Conservation (phyloP, 30 jellyfish, hydroid and myxozoan genomes). For the Thelohanellus kitauei region DNA sequence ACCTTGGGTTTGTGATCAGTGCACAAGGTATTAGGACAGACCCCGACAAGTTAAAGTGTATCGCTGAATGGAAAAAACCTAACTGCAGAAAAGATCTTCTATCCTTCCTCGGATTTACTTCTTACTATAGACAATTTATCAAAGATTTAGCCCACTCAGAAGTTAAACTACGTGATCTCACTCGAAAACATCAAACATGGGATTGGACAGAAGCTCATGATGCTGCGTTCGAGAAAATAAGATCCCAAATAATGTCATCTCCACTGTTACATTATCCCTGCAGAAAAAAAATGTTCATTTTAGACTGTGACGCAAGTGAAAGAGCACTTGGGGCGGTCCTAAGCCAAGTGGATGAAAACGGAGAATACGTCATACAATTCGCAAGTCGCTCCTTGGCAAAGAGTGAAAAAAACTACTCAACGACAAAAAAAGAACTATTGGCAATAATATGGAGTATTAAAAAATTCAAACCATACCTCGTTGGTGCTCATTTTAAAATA, state of each 20-base stretch:
- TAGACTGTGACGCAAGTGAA: conserved; percentile 2
- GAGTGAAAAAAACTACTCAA: conserved; percentile 1
- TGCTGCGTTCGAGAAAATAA: not conserved
- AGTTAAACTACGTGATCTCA: not conserved
- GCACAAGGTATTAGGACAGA: too few relatives aligned
- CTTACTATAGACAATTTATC: conserved; percentile 1
- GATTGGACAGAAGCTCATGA: conserved; percentile 1
- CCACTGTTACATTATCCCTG: conserved; percentile 1
- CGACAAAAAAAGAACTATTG: conserved; percentile 1
- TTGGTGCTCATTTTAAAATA: not conserved
- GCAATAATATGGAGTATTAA: conserved; percentile 1
- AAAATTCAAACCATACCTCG: conserved; percentile 1
- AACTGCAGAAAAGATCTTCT: conserved; percentile 1
- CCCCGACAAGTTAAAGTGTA: not conserved
- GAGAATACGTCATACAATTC: not conserved
- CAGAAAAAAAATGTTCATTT: not conserved
- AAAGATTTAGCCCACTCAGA: not conserved
- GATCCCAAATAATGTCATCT: not conserved
- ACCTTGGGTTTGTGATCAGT: too few relatives aligned
- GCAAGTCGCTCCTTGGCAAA: not conserved
- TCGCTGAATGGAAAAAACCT: not conserved
- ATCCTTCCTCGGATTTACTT: conserved; percentile 1
- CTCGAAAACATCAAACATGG: conserved; percentile 1
- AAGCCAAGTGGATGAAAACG: not conserved
- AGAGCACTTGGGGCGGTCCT: conserved; percentile 2